phyloP scores from a whole-genome alignment of 2,888 invertebrate genomes.

The Drosophila mulleri region DNA sequence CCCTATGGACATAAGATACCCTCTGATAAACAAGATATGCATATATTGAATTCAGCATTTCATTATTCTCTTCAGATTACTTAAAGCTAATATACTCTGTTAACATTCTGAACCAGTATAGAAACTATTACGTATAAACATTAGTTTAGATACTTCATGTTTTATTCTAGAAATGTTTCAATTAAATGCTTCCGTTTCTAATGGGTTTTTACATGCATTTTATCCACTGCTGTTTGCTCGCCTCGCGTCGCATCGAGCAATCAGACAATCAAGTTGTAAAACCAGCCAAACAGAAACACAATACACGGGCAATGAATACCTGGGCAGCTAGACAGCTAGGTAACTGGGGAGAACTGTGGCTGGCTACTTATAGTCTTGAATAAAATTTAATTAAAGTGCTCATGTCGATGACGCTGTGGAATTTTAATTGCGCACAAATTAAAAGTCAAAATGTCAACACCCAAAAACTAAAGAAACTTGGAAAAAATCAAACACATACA shows the following conservation, averaged over 20 bases:
- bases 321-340: background rate
- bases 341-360: background rate
- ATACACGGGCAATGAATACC: background rate
- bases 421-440: constrained; percentile 48
- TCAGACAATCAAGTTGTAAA: constrained; percentile 22
- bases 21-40: no score
- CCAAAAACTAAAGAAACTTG: background rate
- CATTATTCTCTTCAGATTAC: no score
- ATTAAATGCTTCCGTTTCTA: background rate
- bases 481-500: background rate
- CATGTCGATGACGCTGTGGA: constrained; percentile 47
- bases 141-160: background rate
- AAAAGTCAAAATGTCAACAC: constrained; percentile 18
- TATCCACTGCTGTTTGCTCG: background rate
- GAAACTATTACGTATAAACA: no score
- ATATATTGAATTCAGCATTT: no score
- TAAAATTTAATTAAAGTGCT: constrained; percentile 40
- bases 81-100: no score
- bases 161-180: background rate
- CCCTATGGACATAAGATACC: no score
- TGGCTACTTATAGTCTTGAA: constrained; percentile 23
- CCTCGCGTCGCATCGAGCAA: constrained; percentile 10
- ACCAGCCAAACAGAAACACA: constrained; percentile 27
- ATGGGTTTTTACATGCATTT: background rate
- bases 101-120: no score